Evolutionary conservation across 1,140 invertebrate species (phyloP).

Genomic region (Pseudomyrmex sp.): DNA sequence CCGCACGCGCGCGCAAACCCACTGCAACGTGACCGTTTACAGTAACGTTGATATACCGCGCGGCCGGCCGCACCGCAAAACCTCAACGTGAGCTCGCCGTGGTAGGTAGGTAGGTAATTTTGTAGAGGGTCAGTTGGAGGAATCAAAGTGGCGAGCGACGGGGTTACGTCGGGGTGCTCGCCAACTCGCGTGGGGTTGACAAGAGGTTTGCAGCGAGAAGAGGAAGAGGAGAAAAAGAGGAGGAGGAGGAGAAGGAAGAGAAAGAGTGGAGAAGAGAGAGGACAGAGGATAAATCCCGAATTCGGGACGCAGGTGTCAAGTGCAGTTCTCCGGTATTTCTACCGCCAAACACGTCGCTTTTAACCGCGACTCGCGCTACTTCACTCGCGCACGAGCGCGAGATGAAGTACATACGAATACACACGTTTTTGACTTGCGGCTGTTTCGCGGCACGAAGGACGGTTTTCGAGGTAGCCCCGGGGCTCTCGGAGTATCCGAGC

Average conservation of each 20-base stretch:
- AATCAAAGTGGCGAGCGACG: conserved; percentile 52
- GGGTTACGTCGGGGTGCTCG: conserved; percentile 10
- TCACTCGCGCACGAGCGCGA: conserved; percentile 36
- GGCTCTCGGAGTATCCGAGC: conserved; percentile 18
- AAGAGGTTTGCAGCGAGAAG: not conserved
- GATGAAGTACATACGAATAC: conserved; percentile 52
- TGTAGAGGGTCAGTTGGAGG: conserved; percentile 59
- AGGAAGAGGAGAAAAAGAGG: not conserved
- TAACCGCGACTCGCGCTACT: conserved; percentile 66
- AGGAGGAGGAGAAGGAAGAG: conserved; percentile 25
- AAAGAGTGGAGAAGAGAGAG: not conserved
- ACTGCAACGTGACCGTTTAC: conserved; percentile 27
- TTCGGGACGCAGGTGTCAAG: conserved; percentile 69
- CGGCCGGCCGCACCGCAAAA: conserved; percentile 70
- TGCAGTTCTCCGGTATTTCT: conserved; percentile 68
- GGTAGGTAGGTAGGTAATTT: conserved; percentile 68
- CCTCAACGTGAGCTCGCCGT: conserved; percentile 64
- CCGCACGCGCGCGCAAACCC: conserved; percentile 55
- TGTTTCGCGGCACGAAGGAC: not conserved
- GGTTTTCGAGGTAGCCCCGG: conserved; percentile 4
- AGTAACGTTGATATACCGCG: conserved; percentile 51
- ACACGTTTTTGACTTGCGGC: conserved; percentile 57
- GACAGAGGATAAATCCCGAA: conserved; percentile 55
- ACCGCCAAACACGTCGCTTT: conserved; percentile 63
- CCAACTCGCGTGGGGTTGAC: conserved; percentile 36